Conservation (phyloP, 2,888 invertebrate genomes). For the Ariolimax columbianus region DNA sequence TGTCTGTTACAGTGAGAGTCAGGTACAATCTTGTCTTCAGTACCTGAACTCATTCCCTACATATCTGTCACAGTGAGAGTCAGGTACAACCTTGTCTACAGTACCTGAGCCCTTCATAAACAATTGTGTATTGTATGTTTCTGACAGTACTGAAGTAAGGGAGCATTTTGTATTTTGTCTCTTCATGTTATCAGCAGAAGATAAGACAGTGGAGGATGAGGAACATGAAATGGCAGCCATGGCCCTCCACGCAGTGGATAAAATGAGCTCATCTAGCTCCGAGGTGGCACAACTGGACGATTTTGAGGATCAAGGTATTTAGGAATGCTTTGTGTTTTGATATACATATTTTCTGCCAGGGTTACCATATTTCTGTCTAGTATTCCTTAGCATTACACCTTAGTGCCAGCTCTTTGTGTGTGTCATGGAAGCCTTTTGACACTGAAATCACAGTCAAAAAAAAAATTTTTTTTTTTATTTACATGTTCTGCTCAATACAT, state of each 20-base stretch:
- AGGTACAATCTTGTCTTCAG: no score
- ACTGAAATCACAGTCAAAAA: conserved; percentile 52
- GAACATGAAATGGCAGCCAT: conserved; percentile 37
- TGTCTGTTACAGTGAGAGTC: no score
- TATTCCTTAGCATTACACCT: conserved; percentile 33
- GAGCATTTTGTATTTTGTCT: neutral
- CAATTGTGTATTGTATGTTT: neutral
- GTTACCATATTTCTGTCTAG: conserved; percentile 33
- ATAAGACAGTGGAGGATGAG: neutral
- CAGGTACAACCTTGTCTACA: no score
- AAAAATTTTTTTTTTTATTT: no score
- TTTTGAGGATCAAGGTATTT: conserved; percentile 67
- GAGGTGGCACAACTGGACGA: conserved; percentile 74
- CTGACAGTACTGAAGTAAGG: neutral
- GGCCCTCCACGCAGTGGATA: conserved; percentile 59
- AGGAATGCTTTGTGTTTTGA: conserved; percentile 21
- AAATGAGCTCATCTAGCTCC: conserved; percentile 71
- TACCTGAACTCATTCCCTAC: no score
- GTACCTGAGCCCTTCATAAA: neutral
- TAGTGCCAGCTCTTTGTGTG: conserved; percentile 36
- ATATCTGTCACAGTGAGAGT: neutral
- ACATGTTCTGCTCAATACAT: conserved; percentile 27
- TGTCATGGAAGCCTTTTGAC: conserved; percentile 16
- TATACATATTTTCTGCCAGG: conserved; percentile 29
- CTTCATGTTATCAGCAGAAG: conserved; percentile 27